phyloP scores from a whole-genome alignment of 2,888 invertebrate species.

The Lasioglossum marginatum region DNA sequence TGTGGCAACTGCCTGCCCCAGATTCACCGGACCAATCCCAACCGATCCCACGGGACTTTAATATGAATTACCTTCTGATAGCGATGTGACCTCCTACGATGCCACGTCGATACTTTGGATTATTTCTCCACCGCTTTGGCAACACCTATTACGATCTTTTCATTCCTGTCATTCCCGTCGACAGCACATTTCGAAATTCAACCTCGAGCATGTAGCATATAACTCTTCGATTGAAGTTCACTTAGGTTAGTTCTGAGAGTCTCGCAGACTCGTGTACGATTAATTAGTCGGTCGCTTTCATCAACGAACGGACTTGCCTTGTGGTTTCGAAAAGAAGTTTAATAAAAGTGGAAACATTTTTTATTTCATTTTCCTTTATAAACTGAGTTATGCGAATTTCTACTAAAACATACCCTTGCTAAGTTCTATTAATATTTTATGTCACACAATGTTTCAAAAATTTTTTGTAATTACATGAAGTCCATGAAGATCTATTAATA shows the following conservation, averaged over 20 bases:
- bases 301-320: background rate
- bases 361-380: background rate
- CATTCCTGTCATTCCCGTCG: background rate
- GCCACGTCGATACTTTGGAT: conserved; percentile 73
- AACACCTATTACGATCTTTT: conserved; percentile 34
- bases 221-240: background rate
- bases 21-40: conserved; percentile 76
- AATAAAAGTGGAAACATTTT: background rate
- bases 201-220: background rate
- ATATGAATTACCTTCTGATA: conserved; percentile 78
- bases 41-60: conserved; percentile 77
- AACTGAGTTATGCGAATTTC: background rate
- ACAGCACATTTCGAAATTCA: background rate
- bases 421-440: background rate
- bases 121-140: conserved; percentile 69
- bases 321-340: background rate
- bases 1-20: conserved; percentile 76
- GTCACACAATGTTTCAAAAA: background rate
- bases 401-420: background rate
- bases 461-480: no score
- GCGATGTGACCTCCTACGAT: conserved; percentile 69
- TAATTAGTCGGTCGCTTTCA: background rate
- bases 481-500: background rate
- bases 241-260: background rate
- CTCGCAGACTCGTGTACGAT: background rate